Conservation (phyloP, 2,113 vertebrate genomes). For the Lamprologus ornatipinnis region DNA sequence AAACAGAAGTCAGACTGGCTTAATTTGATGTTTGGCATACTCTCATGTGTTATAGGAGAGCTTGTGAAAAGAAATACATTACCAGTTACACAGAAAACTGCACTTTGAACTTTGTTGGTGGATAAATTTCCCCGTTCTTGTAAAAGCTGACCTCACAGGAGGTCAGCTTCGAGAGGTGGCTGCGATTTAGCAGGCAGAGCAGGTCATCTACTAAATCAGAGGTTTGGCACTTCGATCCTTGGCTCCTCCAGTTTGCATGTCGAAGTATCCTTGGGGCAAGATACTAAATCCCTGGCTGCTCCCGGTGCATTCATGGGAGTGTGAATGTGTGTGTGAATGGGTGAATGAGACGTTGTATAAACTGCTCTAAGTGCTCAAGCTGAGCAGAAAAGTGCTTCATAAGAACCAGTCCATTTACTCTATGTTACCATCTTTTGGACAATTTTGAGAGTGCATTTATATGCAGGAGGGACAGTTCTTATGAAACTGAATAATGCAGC, state of each 20-base stretch:
- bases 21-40: background rate
- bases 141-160: background rate
- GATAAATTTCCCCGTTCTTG: background rate
- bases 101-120: background rate
- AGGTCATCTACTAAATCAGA: background rate
- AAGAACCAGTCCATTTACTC: background rate
- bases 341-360: background rate
- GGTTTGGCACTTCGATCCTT: background rate
- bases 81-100: background rate
- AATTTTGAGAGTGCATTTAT: background rate
- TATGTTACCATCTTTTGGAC: background rate
- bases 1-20: background rate
- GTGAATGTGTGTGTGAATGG: background rate
- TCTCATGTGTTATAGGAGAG: background rate
- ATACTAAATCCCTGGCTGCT: background rate
- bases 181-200: background rate
- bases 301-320: background rate
- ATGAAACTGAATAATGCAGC: background rate
- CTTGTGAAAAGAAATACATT: background rate
- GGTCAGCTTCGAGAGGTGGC: background rate
- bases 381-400: background rate
- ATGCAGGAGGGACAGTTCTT: background rate
- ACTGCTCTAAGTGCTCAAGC: background rate
- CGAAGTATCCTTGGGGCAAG: background rate
- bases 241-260: background rate